Conservation (phyloP, 2,888 invertebrate species). For the Athalia cordata region DNA sequence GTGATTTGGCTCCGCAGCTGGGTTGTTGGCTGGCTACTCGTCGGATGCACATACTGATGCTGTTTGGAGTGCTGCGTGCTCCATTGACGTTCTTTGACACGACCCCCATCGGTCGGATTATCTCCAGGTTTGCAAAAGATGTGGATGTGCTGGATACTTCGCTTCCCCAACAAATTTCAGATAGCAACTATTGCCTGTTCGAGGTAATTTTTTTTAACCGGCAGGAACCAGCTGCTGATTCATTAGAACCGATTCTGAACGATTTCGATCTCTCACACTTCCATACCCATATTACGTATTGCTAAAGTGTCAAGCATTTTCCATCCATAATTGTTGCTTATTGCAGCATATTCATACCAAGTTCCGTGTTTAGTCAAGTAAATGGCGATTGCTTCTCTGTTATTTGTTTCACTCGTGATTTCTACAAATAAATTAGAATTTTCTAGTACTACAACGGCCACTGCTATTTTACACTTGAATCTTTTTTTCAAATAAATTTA, state of each 20-base stretch:
- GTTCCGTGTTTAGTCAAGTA: too few relatives aligned
- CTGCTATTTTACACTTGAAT: not conserved
- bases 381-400: too few relatives aligned
- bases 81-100: constrained; percentile 76
- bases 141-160: constrained; percentile 83
- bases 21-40: constrained; percentile 82
- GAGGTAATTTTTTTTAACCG: constrained; percentile 77
- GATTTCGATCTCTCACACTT: not conserved
- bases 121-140: constrained; percentile 84
- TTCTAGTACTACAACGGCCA: too few relatives aligned
- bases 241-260: constrained; percentile 16
- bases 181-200: constrained; percentile 82
- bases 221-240: constrained; percentile 25
- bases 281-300: not conserved
- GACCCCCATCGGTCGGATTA: constrained; percentile 75
- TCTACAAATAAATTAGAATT: too few relatives aligned
- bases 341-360: too few relatives aligned
- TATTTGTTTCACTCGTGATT: too few relatives aligned
- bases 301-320: too few relatives aligned
- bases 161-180: constrained; percentile 80
- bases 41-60: constrained; percentile 72
- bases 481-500: constrained; percentile 8
- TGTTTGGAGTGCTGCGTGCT: constrained; percentile 73
- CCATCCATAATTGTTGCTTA: too few relatives aligned
- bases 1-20: constrained; percentile 82